Base-by-base conservation (phyloP, 2,888 invertebrate genomes). In the Stenichneumon culpator region DNA sequence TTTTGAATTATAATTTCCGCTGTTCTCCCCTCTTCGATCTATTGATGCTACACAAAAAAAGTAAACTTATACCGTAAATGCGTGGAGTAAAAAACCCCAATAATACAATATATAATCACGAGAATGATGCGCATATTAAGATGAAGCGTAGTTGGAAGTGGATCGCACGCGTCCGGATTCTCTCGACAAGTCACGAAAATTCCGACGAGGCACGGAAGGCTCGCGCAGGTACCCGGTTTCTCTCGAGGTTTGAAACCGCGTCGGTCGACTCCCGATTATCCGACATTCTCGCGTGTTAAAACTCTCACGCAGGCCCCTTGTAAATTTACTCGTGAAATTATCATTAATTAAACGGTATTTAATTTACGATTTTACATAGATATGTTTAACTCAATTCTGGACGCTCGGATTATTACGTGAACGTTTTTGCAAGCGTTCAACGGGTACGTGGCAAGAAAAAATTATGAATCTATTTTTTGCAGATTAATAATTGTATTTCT, bases 271-370 rank as follows among this genome's bases (percentile, higher is more conserved):
- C 82, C 52, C 63, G 82, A 70, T 82, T 77, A 69, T 39, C 22
- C 50, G 54, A 72, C 72, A 80, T 82, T 63, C 63, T 84, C 75
- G 83, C 86, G 83, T 86, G 86, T 79, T 67, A 74, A 44, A 67
- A 75, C 77, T 77, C 86, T 88, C 85, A 44, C 79, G 70, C 60
- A 72, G 80, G 47, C 69, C 78, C 80, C 79, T 82, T 70, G 82
- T 83, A 73, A 87, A 87, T 86, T 87, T 88, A 83, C 84, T 63
- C 54, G 69, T 75, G 54, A 79, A 90, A 91, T 92, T 89, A 90
- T 91, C 89, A 87, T 89, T 90, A 91, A 92, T 92, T 91, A 92
- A 92, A 92, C 88, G 88, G 89, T 87, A 90, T 90, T 90, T 90
- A 90, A 91, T 91, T 89, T 90, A 87, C 90, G 90, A 91, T 89